Percentiles rank a stretch among this genome's conserved stretches.
These are phyloP conservation scores for Neocloeon triangulifer DNA, from an alignment of 1,140 invertebrate species.

Conservation along the genomic window DNA sequence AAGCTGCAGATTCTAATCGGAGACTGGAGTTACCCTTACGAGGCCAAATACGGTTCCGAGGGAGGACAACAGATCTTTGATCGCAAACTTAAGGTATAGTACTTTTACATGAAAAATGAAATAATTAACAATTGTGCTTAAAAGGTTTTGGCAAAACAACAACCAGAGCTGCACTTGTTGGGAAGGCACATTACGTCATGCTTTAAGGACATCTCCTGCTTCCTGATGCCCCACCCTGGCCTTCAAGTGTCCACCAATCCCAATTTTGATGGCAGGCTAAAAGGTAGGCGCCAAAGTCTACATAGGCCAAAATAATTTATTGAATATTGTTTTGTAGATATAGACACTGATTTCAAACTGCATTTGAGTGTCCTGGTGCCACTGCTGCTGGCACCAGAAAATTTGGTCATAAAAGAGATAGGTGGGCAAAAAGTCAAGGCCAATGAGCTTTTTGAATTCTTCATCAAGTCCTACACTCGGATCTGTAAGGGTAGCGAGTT, in stretches of 20 bases:
- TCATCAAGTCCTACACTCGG: constrained; percentile 92
- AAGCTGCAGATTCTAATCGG: constrained; percentile 15
- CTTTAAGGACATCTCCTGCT: constrained; percentile 88
- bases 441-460: constrained; percentile 85
- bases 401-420: constrained; percentile 89
- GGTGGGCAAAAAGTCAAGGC: constrained; percentile 82
- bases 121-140: too few relatives aligned
- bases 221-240: constrained; percentile 95
- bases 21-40: constrained; percentile 72
- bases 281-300: too few relatives aligned
- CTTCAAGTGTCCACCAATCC: constrained; percentile 90
- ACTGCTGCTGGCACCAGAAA: constrained; percentile 65
- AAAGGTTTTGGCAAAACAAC: constrained; percentile 72
- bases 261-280: constrained; percentile 80
- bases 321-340: constrained; percentile 38
- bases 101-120: too few relatives aligned
- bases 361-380: constrained; percentile 71
- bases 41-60: constrained; percentile 71
- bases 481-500: constrained; percentile 93
- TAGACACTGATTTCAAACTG: constrained; percentile 79
- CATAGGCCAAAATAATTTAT: too few relatives aligned
- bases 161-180: constrained; percentile 81
- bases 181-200: constrained; percentile 84
- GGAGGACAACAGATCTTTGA: constrained; percentile 77
- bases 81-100: constrained; percentile 51